phyloP scores from a whole-genome alignment of 2,797 vertebrate species.

The Thamnophis elegans region DNA sequence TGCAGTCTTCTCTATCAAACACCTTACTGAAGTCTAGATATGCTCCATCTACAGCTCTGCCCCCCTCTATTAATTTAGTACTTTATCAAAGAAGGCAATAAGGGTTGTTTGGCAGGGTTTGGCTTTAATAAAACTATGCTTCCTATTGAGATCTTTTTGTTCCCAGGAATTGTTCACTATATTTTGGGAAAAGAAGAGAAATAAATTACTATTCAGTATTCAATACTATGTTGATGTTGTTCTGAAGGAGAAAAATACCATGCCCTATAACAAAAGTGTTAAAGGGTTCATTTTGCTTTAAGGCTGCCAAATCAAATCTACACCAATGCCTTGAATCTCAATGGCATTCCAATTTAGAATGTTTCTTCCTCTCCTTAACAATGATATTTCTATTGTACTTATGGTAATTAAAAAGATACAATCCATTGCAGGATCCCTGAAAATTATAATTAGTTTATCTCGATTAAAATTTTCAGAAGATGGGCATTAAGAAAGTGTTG shows the following conservation, averaged over 20 bases:
- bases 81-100: no score
- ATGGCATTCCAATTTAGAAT: not conserved
- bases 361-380: conserved; percentile 17
- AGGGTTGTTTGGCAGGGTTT: no score
- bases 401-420: conserved; percentile 21
- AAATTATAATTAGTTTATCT: conserved; percentile 47
- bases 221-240: not conserved
- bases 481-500: conserved; percentile 20
- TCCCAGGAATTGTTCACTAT: conserved; percentile 5
- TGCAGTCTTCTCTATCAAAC: no score
- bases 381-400: conserved; percentile 31
- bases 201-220: not conserved
- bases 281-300: not conserved
- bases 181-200: not conserved
- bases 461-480: conserved; percentile 33
- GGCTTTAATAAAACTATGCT: no score
- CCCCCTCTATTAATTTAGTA: no score
- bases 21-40: no score
- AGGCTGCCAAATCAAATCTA: conserved; percentile 27
- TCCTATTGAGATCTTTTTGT: not conserved
- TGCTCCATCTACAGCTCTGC: no score
- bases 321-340: not conserved
- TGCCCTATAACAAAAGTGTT: fast-evolving
- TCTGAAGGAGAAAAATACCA: not conserved
- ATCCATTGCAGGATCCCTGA: conserved; percentile 31